phyloP scores from a whole-genome alignment of 1,140 invertebrate species.

The Paraescarpia echinospica region DNA sequence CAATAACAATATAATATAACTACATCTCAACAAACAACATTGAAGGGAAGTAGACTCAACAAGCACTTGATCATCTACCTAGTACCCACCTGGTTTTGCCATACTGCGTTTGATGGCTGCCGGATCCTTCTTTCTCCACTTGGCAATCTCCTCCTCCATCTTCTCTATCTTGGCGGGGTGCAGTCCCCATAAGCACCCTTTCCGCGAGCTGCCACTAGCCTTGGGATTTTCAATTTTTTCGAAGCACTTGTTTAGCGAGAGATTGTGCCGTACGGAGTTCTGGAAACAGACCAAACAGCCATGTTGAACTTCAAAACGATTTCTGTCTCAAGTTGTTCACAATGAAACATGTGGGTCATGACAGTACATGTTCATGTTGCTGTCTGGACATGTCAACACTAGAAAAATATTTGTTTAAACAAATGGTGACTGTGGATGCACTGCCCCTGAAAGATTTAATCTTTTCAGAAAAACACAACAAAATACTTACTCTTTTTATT shows the following conservation, averaged over 20 bases:
- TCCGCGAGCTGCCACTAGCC: slow-evolving; percentile 62
- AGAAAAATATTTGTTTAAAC: too few relatives aligned
- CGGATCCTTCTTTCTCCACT: slow-evolving; percentile 93
- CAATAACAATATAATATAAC: too few relatives aligned
- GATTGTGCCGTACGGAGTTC: slow-evolving; percentile 93
- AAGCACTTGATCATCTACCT: slow-evolving; percentile 28
- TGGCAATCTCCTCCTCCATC: slow-evolving; percentile 96
- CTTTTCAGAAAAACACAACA: too few relatives aligned
- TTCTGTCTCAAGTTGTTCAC: slow-evolving; percentile 11
- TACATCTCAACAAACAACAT: too few relatives aligned
- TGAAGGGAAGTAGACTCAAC: neutral
- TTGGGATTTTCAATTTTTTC: slow-evolving; percentile 89
- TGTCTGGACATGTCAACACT: too few relatives aligned
- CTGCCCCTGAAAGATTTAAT: too few relatives aligned
- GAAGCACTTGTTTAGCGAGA: slow-evolving; percentile 96
- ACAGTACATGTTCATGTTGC: neutral
- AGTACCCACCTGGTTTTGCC: slow-evolving; percentile 78
- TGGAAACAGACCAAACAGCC: slow-evolving; percentile 33
- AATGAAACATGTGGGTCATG: neutral
- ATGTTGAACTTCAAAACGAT: neutral
- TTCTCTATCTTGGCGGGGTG: slow-evolving; percentile 91
- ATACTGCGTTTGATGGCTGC: slow-evolving; percentile 75
- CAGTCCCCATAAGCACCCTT: slow-evolving; percentile 91
- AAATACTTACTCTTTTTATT: too few relatives aligned
- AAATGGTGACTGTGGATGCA: too few relatives aligned